A percentile compares a stretch with the other conserved stretches of the same genome.
These are phyloP conservation scores for Solenopsis fugax DNA, from an alignment of 1,140 invertebrate species.

Conservation along the genomic window DNA sequence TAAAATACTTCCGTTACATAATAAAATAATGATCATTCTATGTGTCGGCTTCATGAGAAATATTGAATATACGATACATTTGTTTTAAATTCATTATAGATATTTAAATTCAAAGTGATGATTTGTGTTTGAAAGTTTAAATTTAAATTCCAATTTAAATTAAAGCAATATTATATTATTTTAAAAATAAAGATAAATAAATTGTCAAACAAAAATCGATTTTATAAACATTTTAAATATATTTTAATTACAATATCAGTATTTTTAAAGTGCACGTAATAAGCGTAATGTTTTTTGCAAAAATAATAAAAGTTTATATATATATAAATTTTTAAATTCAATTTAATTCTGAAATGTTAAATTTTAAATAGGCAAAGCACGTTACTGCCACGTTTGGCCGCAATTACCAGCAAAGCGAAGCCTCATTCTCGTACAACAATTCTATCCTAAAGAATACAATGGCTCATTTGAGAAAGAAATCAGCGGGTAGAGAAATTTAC, in stretches of 20 bases:
- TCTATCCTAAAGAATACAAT: slow-evolving; percentile 28
- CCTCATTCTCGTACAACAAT: not conserved
- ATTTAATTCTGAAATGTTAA: not conserved
- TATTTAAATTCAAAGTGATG: not conserved
- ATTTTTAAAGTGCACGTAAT: not conserved
- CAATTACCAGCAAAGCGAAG: not conserved
- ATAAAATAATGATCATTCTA: not conserved
- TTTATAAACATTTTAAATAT: not conserved
- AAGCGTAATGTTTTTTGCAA: not conserved
- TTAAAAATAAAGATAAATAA: not conserved
- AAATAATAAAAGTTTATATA: not conserved
- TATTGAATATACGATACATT: not conserved
- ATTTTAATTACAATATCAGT: not conserved
- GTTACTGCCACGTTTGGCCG: not conserved
- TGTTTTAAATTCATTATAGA: not conserved
- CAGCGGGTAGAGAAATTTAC: not conserved
- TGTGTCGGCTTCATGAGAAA: not conserved
- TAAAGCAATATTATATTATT: not conserved
- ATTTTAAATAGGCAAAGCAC: not conserved
- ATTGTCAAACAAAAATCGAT: not conserved
- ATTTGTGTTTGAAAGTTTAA: not conserved
- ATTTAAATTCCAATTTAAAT: not conserved
- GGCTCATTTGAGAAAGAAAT: slow-evolving; percentile 24
- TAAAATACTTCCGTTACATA: not conserved
- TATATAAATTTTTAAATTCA: not conserved